Percentiles rank a stretch among this genome's conserved stretches.
These are phyloP conservation scores for Gonocerus acuteangulatus DNA, from an alignment of 2,888 invertebrate genomes.

Conservation along the genomic window DNA sequence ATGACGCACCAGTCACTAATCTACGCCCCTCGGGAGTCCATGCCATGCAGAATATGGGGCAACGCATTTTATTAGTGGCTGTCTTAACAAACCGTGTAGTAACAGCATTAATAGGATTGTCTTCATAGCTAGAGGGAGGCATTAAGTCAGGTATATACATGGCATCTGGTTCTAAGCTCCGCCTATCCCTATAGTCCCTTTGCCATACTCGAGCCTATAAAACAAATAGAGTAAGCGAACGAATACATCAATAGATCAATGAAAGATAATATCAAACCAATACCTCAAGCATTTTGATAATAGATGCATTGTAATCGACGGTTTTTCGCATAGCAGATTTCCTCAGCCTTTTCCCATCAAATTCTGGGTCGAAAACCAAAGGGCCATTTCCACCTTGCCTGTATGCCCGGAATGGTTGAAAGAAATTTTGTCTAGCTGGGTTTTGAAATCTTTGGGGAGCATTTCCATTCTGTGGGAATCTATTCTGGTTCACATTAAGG, in stretches of 20 bases:
- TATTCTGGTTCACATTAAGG: not conserved
- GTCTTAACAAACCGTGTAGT: slow-evolving; percentile 94
- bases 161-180: slow-evolving; percentile 87
- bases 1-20: slow-evolving; percentile 95
- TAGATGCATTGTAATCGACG: slow-evolving; percentile 93
- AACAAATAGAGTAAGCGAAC: not conserved
- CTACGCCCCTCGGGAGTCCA: slow-evolving; percentile 99
- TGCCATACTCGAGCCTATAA: slow-evolving; percentile 86
- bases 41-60: slow-evolving; percentile 96
- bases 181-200: slow-evolving; percentile 79
- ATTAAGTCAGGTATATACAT: slow-evolving; percentile 89
- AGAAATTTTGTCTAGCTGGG: slow-evolving; percentile 43
- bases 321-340: slow-evolving; percentile 97
- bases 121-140: slow-evolving; percentile 87
- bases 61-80: slow-evolving; percentile 99
- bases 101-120: slow-evolving; percentile 94
- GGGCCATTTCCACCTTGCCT: slow-evolving; percentile 42
- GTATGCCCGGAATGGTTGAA: slow-evolving; percentile 48
- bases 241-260: not conserved
- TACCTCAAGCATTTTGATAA: slow-evolving; percentile 85
- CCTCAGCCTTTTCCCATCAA: slow-evolving; percentile 89
- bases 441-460: slow-evolving; percentile 25
- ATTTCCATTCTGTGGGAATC: slow-evolving; percentile 19
- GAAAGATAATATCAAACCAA: not conserved
- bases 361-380: slow-evolving; percentile 52